These are phyloP conservation scores for Ursus arctos DNA, from an alignment of 2,113 vertebrate species.

Conservation along the genomic window DNA sequence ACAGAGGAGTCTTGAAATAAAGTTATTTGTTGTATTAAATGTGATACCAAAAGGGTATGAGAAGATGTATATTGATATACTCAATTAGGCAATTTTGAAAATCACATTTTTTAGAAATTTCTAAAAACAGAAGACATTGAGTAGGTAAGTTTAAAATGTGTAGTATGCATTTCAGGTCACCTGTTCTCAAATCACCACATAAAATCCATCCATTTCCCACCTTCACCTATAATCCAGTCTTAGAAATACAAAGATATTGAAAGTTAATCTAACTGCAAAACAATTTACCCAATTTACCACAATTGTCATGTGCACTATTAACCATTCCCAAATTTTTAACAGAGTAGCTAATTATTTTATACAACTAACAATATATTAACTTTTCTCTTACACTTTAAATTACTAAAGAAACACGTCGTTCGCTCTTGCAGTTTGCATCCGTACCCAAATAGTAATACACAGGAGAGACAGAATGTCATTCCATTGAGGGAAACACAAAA, in stretches of 20 bases:
- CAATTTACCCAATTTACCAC: constrained; percentile 19
- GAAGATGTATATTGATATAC: background rate
- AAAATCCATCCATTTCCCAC: background rate
- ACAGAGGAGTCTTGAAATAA: background rate
- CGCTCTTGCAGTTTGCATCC: background rate
- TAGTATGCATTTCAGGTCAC: background rate
- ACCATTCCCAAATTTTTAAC: constrained; percentile 48
- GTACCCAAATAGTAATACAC: background rate
- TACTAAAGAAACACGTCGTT: background rate
- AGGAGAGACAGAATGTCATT: background rate
- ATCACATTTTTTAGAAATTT: constrained; percentile 6
- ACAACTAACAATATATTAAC: background rate
- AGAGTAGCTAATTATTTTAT: background rate
- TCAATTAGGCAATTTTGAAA: constrained; percentile 23
- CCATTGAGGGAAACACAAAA: background rate
- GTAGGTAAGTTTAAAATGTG: background rate
- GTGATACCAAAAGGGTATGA: background rate
- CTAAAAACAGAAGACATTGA: background rate
- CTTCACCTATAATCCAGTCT: background rate
- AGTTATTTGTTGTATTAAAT: background rate
- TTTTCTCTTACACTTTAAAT: constrained; percentile 35
- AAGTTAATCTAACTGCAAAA: constrained; percentile 55
- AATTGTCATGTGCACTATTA: constrained; percentile 2
- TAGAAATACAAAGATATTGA: background rate
- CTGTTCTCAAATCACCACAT: background rate